Evolutionary conservation across 2,113 vertebrate genomes (phyloP).

Genomic region (Melozone crissalis): DNA sequence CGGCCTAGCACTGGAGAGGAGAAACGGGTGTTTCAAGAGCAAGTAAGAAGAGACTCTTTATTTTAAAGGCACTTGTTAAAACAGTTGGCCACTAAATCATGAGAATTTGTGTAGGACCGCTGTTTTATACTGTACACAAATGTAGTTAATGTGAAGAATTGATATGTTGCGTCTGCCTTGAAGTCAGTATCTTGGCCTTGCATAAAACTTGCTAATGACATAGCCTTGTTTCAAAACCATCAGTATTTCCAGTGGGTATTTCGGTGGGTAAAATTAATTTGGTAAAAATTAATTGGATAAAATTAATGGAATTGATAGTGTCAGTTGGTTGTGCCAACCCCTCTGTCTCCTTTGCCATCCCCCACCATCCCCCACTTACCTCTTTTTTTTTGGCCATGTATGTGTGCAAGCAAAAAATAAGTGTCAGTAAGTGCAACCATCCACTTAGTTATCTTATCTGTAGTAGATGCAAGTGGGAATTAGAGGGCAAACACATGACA

Average conservation of each 20-base stretch:
- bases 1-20: constrained; percentile 96
- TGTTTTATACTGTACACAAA: neutral
- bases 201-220: neutral
- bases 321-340: neutral
- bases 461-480: neutral
- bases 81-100: neutral
- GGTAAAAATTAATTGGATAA: neutral
- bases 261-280: neutral
- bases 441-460: neutral
- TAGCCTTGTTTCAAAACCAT: neutral
- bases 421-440: neutral
- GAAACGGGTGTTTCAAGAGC: constrained; percentile 94
- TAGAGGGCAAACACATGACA: neutral
- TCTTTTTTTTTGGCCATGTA: neutral
- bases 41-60: constrained; percentile 75
- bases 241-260: neutral
- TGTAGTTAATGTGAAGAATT: neutral
- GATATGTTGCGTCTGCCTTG: neutral
- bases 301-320: neutral
- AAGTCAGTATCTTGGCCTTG: neutral
- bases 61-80: neutral
- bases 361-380: neutral
- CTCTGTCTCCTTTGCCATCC: neutral
- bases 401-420: neutral
- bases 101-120: neutral